These are phyloP conservation scores for Glaucopsyche alexis DNA, from an alignment of 2,888 invertebrate genomes.

Conservation along the genomic window DNA sequence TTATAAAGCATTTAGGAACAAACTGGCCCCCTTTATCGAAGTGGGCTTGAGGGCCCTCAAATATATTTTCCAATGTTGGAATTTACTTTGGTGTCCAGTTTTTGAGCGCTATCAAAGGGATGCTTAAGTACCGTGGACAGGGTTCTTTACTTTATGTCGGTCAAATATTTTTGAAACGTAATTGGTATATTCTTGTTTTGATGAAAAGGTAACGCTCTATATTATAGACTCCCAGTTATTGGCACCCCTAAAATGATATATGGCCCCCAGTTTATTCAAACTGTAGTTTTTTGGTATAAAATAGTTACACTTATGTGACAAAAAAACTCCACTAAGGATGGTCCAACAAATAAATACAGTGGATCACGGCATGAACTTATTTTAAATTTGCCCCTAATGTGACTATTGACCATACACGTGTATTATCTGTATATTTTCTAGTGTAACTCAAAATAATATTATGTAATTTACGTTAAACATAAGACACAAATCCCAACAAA, in stretches of 20 bases:
- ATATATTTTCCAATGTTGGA: constrained; percentile 35
- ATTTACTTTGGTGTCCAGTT: constrained; percentile 45
- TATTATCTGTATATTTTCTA: no score
- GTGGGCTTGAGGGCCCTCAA: constrained; percentile 37
- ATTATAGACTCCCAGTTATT: no score
- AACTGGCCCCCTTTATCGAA: constrained; percentile 44
- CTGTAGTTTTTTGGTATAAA: background rate
- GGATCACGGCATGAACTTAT: no score
- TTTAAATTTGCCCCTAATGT: no score
- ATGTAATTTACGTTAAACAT: background rate
- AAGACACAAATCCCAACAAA: background rate
- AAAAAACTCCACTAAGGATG: no score
- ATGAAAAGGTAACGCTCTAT: constrained; percentile 1
- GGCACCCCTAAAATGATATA: background rate
- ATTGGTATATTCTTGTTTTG: constrained; percentile 27
- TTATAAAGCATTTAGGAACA: constrained; percentile 47
- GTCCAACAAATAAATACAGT: no score
- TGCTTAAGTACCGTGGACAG: constrained; percentile 33
- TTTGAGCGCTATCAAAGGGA: constrained; percentile 40
- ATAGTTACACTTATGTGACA: background rate
- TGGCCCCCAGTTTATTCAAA: background rate
- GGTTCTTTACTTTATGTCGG: constrained; percentile 30
- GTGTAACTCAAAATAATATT: background rate
- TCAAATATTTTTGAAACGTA: constrained; percentile 32
- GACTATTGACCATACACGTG: no score